A percentile compares a stretch with the other conserved stretches of the same genome.
phyloP scores from a whole-genome alignment of 2,888 invertebrate genomes.

The Amphipyra tragopoginis region DNA sequence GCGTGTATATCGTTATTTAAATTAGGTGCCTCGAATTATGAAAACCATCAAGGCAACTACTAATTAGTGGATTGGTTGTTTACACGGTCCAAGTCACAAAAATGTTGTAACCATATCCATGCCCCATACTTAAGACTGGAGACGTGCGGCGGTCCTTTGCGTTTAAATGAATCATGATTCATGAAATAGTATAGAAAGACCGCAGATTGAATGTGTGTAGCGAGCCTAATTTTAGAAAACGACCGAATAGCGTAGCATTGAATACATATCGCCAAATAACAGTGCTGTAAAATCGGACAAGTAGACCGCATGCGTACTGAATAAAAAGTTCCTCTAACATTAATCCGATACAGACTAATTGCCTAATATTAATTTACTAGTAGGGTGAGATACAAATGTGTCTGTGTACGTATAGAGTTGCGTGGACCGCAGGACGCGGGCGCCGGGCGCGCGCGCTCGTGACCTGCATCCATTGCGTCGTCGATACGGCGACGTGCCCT shows the following conservation, averaged over 20 bases:
- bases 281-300: background rate
- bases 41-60: too few relatives aligned
- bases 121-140: too few relatives aligned
- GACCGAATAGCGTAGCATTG: background rate
- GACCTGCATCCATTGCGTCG: conserved; percentile 66
- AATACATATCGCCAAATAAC: background rate
- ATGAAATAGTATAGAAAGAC: too few relatives aligned
- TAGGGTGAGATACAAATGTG: conserved; percentile 29
- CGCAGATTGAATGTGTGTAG: too few relatives aligned
- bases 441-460: conserved; percentile 57
- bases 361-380: conserved; percentile 27
- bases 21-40: too few relatives aligned
- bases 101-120: too few relatives aligned
- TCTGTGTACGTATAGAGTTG: conserved; percentile 17
- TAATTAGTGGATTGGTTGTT: too few relatives aligned
- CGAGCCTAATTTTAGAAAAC: background rate
- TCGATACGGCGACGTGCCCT: conserved; percentile 60
- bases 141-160: too few relatives aligned
- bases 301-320: conserved; percentile 8
- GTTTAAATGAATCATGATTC: too few relatives aligned
- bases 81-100: too few relatives aligned
- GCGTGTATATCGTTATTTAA: too few relatives aligned
- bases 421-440: conserved; percentile 38
- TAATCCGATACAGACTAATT: conserved; percentile 28
- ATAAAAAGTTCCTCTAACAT: conserved; percentile 16